phyloP scores from a whole-genome alignment of 2,113 vertebrate genomes.

The Pitta sordida region DNA sequence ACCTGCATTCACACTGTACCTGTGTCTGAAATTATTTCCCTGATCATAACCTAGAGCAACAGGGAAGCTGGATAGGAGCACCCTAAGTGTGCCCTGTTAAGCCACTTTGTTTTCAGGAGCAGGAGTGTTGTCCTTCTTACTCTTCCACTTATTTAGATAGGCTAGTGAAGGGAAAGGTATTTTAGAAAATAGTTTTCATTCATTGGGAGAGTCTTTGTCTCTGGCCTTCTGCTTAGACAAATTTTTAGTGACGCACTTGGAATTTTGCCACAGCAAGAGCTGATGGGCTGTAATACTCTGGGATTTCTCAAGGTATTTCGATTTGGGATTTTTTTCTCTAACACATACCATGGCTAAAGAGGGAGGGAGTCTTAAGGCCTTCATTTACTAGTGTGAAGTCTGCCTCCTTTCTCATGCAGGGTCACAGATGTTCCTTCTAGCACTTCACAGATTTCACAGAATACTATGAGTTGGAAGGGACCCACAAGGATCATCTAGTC shows the following conservation, averaged over 20 bases:
- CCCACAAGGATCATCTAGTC: too few species aligned
- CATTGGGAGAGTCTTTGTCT: not conserved
- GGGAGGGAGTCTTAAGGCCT: not conserved
- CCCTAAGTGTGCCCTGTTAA: not conserved
- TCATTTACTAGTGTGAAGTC: not conserved
- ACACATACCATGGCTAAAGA: not conserved
- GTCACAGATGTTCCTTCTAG: not conserved
- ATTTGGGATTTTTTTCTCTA: not conserved
- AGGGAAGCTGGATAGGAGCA: not conserved
- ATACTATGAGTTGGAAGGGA: too few species aligned
- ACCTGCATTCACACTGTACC: rapidly evolving
- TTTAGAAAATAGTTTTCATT: not conserved
- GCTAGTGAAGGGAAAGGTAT: not conserved
- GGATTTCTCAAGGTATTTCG: not conserved
- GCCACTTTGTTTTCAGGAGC: not conserved
- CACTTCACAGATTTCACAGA: not conserved
- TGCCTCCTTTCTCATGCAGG: not conserved
- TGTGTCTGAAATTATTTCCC: not conserved
- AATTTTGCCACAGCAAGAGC: not conserved
- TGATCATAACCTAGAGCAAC: not conserved
- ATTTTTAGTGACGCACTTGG: not conserved
- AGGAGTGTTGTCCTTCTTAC: not conserved
- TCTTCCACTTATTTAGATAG: not conserved
- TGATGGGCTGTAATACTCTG: not conserved
- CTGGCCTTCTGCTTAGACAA: not conserved